Evolutionary conservation across 2,888 invertebrate species (phyloP), one percentile per base, ranked within the genome.

Genomic region (Folsomia manolachei): DNA sequence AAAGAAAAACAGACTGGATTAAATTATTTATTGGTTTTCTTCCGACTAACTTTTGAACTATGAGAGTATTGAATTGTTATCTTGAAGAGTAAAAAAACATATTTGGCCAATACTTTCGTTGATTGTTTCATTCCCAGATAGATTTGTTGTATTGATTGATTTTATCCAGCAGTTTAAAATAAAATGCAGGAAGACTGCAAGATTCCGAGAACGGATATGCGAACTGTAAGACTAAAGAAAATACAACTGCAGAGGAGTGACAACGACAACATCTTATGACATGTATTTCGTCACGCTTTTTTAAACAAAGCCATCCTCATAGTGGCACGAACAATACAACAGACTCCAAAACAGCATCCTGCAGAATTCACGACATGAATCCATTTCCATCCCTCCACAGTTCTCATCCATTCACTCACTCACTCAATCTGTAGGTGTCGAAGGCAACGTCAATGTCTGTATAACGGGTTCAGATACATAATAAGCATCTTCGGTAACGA

Each of bases 11-110:
- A 56, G 21, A 14, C 19, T 56, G 21, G 56, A 56, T 56, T 56
- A 56, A 56, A 56, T 56, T 56, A 56, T 56, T 56, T 56, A 56
- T 56, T 56, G 56, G 7, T 18, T 56, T 56, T n/a, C 56, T 56
- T 7, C 56, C 4, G 11, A 56, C 9, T n/a, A n/a, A n/a, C n/a
- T n/a, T n/a, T n/a, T n/a, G n/a, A n/a, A n/a, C n/a, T n/a, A n/a
- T n/a, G n/a, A n/a, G n/a, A n/a, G n/a, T n/a, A n/a, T n/a, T n/a
- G n/a, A n/a, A n/a, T n/a, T n/a, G n/a, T n/a, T n/a, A n/a, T n/a
- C n/a, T n/a, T n/a, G 39, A 39, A 39, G 39, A 39, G 39, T 39
- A 39, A 39, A 39, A 39, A 9, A 39, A 39, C 39, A 39, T 9
- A 39, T 39, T 39, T 39, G 14, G 39, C 7, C 14, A 39, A 39